Evolutionary conservation across 2,797 vertebrate genomes (phyloP).

Genomic region (Onychomys leucogaster): DNA sequence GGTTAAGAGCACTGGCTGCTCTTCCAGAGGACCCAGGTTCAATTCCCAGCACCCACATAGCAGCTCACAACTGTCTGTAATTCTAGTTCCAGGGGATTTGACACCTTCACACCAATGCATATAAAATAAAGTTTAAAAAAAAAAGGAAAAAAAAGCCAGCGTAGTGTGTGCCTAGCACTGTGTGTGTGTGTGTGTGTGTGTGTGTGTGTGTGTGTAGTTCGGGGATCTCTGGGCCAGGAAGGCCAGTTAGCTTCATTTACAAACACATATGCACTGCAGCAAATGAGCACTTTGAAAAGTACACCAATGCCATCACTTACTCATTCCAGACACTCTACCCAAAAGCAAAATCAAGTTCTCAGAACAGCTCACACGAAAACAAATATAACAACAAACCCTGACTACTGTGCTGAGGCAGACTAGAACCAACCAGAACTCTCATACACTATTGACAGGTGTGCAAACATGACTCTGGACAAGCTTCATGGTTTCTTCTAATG

Average conservation of each 20-base stretch:
- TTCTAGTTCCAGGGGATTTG: no score
- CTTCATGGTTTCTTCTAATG: neutral
- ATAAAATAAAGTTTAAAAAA: no score
- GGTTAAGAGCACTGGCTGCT: no score
- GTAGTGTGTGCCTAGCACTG: neutral
- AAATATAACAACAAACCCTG: slow-evolving; percentile 47
- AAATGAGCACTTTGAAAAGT: slow-evolving; percentile 1
- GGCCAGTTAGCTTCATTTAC: neutral
- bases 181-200: neutral
- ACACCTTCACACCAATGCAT: no score
- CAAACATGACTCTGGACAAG: slow-evolving; percentile 22
- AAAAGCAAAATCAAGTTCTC: slow-evolving; percentile 21
- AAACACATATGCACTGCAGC: neutral
- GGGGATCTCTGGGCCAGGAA: neutral
- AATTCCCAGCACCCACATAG: no score
- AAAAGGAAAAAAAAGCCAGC: no score
- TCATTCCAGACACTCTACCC: slow-evolving; percentile 7
- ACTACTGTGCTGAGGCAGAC: neutral
- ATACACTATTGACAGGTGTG: neutral
- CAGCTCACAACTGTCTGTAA: no score
- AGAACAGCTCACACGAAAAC: slow-evolving; percentile 23
- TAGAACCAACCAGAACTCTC: neutral
- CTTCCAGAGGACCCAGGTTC: no score
- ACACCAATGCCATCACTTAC: neutral
- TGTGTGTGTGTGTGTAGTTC: neutral